phyloP scores from a whole-genome alignment of 2,888 invertebrate genomes.

The Mystacides longicornis region DNA sequence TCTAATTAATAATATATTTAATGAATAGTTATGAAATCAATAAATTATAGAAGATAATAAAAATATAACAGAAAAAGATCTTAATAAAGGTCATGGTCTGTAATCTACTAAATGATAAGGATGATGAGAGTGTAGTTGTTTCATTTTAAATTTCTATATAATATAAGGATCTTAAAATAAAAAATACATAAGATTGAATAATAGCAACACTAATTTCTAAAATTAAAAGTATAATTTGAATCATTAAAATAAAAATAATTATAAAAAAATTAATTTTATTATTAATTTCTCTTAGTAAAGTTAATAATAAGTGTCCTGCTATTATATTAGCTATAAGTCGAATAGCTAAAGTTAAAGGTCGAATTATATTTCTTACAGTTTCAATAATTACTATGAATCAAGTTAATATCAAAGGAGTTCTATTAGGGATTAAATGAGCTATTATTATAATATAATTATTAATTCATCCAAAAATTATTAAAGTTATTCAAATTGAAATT shows the following conservation, averaged over 20 bases:
- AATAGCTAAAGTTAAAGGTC: constrained; percentile 60
- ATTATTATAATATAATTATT: constrained; percentile 58
- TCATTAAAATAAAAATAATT: constrained; percentile 29
- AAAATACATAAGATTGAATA: constrained; percentile 62
- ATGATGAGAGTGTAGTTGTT: constrained; percentile 50
- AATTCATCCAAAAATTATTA: constrained; percentile 59
- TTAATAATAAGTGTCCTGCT: constrained; percentile 63
- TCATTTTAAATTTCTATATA: constrained; percentile 51
- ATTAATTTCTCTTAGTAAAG: constrained; percentile 45
- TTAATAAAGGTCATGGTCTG: constrained; percentile 58
- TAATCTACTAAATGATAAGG: constrained; percentile 59
- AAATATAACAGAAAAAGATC: constrained; percentile 51
- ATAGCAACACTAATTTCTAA: constrained; percentile 54
- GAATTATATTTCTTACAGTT: constrained; percentile 65
- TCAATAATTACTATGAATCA: constrained; percentile 70
- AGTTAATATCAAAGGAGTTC: constrained; percentile 56
- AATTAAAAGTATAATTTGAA: constrained; percentile 47
- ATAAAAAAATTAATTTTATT: not conserved
- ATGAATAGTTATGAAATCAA: constrained; percentile 54
- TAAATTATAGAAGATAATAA: constrained; percentile 51
- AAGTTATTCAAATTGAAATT: constrained; percentile 55
- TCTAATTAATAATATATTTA: constrained; percentile 47
- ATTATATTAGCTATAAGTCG: constrained; percentile 72
- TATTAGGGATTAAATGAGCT: constrained; percentile 60
- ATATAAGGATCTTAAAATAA: constrained; percentile 57